Percentiles rank a stretch among this genome's conserved stretches.
phyloP scores from a whole-genome alignment of 2,797 vertebrate genomes.

The Petrocephalus schoutedeni region DNA sequence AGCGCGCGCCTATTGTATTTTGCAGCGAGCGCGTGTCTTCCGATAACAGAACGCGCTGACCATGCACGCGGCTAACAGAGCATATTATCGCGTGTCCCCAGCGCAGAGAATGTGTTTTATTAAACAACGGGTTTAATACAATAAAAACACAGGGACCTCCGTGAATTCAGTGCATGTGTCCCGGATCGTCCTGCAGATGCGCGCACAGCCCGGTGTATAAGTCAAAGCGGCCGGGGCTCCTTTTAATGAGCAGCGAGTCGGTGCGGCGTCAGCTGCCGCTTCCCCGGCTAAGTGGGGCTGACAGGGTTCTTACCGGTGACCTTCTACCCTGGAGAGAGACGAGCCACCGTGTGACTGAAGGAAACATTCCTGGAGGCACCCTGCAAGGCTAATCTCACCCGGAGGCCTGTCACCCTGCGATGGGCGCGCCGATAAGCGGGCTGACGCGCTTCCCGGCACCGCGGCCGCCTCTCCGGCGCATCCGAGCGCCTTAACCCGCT shows the following conservation, averaged over 20 bases:
- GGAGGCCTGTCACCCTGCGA: conserved; percentile 48
- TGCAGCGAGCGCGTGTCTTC: conserved; percentile 40
- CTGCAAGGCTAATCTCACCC: conserved; percentile 64
- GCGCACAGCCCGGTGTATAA: neutral
- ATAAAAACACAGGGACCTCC: neutral
- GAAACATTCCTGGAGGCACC: conserved; percentile 69
- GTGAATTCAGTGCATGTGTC: neutral
- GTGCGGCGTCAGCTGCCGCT: conserved; percentile 30
- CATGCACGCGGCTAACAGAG: conserved; percentile 10
- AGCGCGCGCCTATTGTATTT: conserved; percentile 41
- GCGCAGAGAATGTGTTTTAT: conserved; percentile 1
- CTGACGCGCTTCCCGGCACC: conserved; percentile 9
- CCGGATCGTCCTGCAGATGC: neutral
- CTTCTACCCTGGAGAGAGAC: conserved; percentile 45
- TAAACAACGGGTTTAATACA: neutral
- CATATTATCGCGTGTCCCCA: neutral
- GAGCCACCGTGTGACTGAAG: conserved; percentile 53
- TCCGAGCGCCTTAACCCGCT: neutral
- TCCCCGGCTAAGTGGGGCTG: conserved; percentile 60
- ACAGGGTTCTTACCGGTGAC: conserved; percentile 61
- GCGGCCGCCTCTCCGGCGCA: neutral
- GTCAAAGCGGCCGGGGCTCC: conserved; percentile 5
- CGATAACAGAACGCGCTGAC: conserved; percentile 35
- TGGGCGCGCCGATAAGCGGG: conserved; percentile 36
- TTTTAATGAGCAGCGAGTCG: conserved; percentile 37